Evolutionary conservation across 2,113 vertebrate species (phyloP).

Genomic region (Syngnathus typhle): DNA sequence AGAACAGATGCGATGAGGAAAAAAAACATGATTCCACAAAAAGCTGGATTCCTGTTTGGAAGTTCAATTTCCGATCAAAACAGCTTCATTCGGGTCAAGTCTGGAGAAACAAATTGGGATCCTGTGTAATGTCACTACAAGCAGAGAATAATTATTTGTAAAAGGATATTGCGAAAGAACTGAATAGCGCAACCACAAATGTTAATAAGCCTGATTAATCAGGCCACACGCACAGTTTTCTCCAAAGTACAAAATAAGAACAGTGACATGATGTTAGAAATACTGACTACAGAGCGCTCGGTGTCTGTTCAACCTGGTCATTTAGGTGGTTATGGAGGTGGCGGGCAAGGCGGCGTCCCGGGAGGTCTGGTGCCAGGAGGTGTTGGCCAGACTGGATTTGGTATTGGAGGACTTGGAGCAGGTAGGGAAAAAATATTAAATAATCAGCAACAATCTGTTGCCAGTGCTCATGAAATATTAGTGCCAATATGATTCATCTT

Average conservation of each 20-base stretch:
- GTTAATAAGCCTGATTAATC: conserved; percentile 17
- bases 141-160: conserved; percentile 21
- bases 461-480: not conserved
- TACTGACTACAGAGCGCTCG: not conserved
- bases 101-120: conserved; percentile 25
- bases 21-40: not conserved
- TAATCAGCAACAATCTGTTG: not conserved
- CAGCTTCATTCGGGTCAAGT: conserved; percentile 5
- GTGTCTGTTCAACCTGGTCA: conserved; percentile 16
- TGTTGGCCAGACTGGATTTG: conserved; percentile 36
- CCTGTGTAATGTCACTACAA: conserved; percentile 19
- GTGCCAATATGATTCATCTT: not conserved
- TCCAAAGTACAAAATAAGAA: conserved; percentile 2
- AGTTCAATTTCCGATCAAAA: not conserved
- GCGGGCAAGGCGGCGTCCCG: conserved; percentile 36
- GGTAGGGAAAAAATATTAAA: conserved; percentile 32
- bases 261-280: not conserved
- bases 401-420: conserved; percentile 42
- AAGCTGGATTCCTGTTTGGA: not conserved
- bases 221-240: conserved; percentile 12
- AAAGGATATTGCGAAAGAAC: conserved; percentile 14
- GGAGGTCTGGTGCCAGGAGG: conserved; percentile 57
- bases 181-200: conserved; percentile 21
- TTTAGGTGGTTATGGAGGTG: conserved; percentile 53
- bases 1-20: not conserved